Evolutionary conservation across 2,797 vertebrate genomes (phyloP).

Genomic region (Ctenopoma multispine): DNA sequence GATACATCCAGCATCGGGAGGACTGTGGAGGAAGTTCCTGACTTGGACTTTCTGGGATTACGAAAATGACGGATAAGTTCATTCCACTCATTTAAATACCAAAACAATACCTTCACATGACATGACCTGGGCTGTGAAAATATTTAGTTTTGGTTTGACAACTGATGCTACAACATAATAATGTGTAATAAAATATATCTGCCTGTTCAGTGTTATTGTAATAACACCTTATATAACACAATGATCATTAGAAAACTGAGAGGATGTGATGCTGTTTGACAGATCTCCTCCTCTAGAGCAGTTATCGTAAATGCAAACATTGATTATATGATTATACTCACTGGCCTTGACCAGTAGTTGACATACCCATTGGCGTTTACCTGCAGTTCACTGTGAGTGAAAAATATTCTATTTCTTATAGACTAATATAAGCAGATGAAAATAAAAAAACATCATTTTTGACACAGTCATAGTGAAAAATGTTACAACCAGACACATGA

Average conservation of each 20-base stretch:
- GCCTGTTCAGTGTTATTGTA: neutral
- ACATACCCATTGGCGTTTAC: slow-evolving; percentile 36
- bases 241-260: neutral
- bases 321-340: slow-evolving; percentile 24
- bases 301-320: slow-evolving; percentile 11
- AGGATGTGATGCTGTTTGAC: neutral
- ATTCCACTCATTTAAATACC: neutral
- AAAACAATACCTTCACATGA: neutral
- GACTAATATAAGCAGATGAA: neutral
- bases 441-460: neutral
- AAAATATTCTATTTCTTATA: slow-evolving; percentile 10
- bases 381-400: slow-evolving; percentile 34
- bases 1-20: neutral
- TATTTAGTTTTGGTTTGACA: neutral
- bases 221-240: neutral
- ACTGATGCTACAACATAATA: slow-evolving; percentile 4
- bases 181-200: neutral
- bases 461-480: neutral
- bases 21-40: neutral
- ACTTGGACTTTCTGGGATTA: slow-evolving; percentile 3
- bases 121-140: neutral
- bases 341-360: slow-evolving; percentile 6
- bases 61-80: neutral
- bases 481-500: neutral
- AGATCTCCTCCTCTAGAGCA: slow-evolving; percentile 3